Evolutionary conservation across 2,797 vertebrate species (phyloP), one percentile per base, ranked within the genome.

Genomic region (Tangara arthus): DNA sequence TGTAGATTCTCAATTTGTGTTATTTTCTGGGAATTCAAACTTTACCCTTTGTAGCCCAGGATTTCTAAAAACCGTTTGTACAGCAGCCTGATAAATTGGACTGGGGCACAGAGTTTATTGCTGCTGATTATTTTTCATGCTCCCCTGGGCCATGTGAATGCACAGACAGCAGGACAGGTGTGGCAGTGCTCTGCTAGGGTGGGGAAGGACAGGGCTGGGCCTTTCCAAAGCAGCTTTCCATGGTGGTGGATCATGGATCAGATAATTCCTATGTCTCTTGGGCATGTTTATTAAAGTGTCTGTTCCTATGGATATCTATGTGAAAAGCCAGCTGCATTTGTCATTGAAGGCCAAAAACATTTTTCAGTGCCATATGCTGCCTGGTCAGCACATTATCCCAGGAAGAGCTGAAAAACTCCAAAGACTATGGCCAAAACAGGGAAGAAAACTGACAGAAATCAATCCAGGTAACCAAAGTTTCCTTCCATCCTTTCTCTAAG

Each of bases 281-380:
- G 32, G 59, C 32, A n/a, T 1, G 5, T 10, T 66, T 11, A 60
- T 17, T 52, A 2, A 79, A 66, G 37, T 1, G 8, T 6, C 53
- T 41, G 19, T 20, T 77, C 42, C 24, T 32, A 11, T 2, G 3
- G 28, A 14, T 14, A 23, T 13, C 35, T 13, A 15, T 1, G 4
- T 27, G 9, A 32, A 61, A 34, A 20, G 4, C 9, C 44, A 91
- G 37, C 7, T 7, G 2, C 22, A 9, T 42, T 35, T 68, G 7
- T 27, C 24, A 41, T 2, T 8, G 1, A 70, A 44, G 5, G 32
- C 44, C 9, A 66, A 56, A 55, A 59, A 3, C 4, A 1, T 2
- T 61, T 30, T 8, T 30, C 12, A 17, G n/a, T 28, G 15, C 32
- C 35, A 3, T 0, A 0, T 42, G 15, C 9, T 60, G n/a, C n/a